phyloP scores from a whole-genome alignment of 2,888 invertebrate genomes.

The Mesorhabditis belari region DNA sequence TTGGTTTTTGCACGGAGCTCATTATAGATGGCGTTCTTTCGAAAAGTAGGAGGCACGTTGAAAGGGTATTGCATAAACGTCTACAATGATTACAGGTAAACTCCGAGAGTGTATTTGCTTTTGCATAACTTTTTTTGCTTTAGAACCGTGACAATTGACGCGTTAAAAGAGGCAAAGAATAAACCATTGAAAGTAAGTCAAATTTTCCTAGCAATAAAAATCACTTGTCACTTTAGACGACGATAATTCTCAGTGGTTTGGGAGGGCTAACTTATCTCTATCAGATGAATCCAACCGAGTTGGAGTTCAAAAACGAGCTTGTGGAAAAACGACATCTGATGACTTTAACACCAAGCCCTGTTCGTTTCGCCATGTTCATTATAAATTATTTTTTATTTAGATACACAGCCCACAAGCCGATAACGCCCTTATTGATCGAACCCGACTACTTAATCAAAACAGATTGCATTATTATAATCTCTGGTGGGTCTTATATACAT shows the following conservation, averaged over 20 bases:
- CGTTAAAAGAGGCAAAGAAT: background rate
- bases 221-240: constrained; percentile 9
- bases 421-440: constrained; percentile 15
- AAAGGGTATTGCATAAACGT: too few relatives aligned
- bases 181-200: background rate
- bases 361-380: constrained; percentile 3
- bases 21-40: too few relatives aligned
- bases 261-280: constrained; percentile 29
- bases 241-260: constrained; percentile 11
- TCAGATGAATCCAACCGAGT: constrained; percentile 34
- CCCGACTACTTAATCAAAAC: constrained; percentile 24
- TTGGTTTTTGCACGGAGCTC: too few relatives aligned
- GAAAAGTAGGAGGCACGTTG: too few relatives aligned
- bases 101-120: too few relatives aligned
- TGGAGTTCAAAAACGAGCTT: constrained; percentile 26
- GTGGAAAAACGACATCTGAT: constrained; percentile 34
- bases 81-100: too few relatives aligned
- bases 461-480: constrained; percentile 41
- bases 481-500: constrained; percentile 7
- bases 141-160: background rate
- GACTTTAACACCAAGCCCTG: constrained; percentile 33
- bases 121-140: too few relatives aligned
- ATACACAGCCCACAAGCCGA: constrained; percentile 10
- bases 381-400: too few relatives aligned
- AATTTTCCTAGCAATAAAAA: background rate